Evolutionary conservation across 1,140 invertebrate genomes (phyloP).

Genomic region (Eumaeus atala): DNA sequence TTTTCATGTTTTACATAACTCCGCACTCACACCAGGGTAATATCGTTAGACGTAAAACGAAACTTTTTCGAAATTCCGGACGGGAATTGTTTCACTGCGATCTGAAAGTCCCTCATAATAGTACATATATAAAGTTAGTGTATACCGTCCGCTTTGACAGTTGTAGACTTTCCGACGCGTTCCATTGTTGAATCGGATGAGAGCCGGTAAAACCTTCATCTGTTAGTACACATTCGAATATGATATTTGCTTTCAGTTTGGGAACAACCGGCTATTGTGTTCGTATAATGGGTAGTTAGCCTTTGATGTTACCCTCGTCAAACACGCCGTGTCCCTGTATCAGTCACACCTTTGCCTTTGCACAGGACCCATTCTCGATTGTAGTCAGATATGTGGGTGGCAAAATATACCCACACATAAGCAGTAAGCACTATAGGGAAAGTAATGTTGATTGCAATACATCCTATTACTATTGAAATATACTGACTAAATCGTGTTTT

Average conservation of each 20-base stretch:
- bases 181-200: conserved; percentile 29
- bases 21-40: too few relatives aligned
- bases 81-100: conserved; percentile 1
- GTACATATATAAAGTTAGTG: conserved; percentile 20
- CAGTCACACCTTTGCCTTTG: too few relatives aligned
- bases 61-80: neutral
- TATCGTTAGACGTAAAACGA: neutral
- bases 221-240: conserved; percentile 18
- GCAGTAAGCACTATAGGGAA: too few relatives aligned
- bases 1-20: too few relatives aligned
- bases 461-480: too few relatives aligned
- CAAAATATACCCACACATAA: too few relatives aligned
- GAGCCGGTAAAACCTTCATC: conserved; percentile 25
- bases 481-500: too few relatives aligned
- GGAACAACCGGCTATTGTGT: conserved; percentile 13
- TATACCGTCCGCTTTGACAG: conserved; percentile 28
- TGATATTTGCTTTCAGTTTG: conserved; percentile 26
- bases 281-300: neutral
- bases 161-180: conserved; percentile 29
- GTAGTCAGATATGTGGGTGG: too few relatives aligned
- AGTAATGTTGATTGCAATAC: too few relatives aligned
- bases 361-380: too few relatives aligned
- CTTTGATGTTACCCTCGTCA: too few relatives aligned
- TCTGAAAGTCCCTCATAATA: conserved; percentile 12
- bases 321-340: too few relatives aligned